These are phyloP conservation scores for Deroplatys truncata DNA, from an alignment of 2,888 invertebrate genomes.

Conservation along the genomic window DNA sequence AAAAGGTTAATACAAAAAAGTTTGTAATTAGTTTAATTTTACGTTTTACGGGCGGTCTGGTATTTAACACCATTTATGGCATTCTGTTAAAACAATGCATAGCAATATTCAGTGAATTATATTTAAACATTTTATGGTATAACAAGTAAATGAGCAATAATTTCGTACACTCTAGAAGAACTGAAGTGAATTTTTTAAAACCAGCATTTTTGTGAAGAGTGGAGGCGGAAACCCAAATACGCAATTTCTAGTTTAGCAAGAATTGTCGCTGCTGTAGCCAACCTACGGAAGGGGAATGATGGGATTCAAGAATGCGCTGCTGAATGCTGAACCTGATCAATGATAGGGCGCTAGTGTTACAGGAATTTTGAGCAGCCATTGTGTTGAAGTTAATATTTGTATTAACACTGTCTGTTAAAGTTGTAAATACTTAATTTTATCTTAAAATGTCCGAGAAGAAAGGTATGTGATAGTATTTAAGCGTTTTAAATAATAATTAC, in stretches of 20 bases:
- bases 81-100: too few species aligned
- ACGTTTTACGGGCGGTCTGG: too few species aligned
- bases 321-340: neutral
- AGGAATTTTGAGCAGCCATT: constrained; percentile 21
- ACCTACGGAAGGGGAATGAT: neutral
- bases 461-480: constrained; percentile 21
- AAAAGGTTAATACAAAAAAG: too few species aligned
- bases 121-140: too few species aligned
- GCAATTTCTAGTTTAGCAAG: neutral
- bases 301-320: neutral
- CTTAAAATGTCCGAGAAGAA: constrained; percentile 29
- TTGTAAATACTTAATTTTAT: neutral
- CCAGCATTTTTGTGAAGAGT: too few species aligned
- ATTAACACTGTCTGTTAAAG: neutral
- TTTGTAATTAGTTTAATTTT: too few species aligned
- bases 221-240: too few species aligned
- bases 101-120: too few species aligned
- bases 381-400: constrained; percentile 12
- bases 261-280: neutral
- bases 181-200: too few species aligned
- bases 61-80: too few species aligned
- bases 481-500: neutral
- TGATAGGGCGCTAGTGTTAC: constrained; percentile 20
- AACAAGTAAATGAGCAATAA: too few species aligned
- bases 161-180: too few species aligned